These are phyloP conservation scores for Rafetus swinhoei DNA, from an alignment of 2,113 vertebrate species.

Conservation along the genomic window DNA sequence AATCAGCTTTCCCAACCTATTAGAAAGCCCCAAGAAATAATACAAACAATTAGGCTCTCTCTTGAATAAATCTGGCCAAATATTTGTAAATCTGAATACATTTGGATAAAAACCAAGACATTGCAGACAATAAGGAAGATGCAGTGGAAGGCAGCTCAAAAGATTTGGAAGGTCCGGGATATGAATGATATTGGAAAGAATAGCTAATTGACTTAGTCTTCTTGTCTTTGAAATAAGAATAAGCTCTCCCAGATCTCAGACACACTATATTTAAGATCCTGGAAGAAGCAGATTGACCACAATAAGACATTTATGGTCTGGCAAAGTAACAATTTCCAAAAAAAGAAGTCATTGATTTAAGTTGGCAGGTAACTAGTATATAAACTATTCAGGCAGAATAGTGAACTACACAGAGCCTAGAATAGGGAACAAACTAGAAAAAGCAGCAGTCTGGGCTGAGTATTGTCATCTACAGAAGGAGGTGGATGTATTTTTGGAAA, in stretches of 20 bases:
- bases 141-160: background rate
- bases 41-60: background rate
- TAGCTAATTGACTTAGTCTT: conserved; percentile 15
- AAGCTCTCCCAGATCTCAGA: conserved; percentile 6
- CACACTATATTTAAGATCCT: background rate
- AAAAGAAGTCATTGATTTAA: background rate
- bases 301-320: background rate
- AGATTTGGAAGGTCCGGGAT: background rate
- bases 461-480: background rate
- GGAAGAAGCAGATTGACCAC: conserved; percentile 1
- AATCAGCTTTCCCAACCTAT: background rate
- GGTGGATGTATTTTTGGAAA: fast-evolving
- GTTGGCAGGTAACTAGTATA: background rate
- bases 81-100: background rate
- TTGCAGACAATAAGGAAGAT: background rate
- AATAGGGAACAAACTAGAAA: background rate
- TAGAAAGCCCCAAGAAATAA: background rate
- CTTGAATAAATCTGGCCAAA: background rate
- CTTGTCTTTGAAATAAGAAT: background rate
- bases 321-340: conserved; percentile 28
- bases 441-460: background rate
- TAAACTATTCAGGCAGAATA: background rate
- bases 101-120: background rate
- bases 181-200: conserved; percentile 38
- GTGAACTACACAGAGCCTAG: background rate